Conservation (phyloP, 2,797 vertebrate genomes). For the Microchirus variegatus region DNA sequence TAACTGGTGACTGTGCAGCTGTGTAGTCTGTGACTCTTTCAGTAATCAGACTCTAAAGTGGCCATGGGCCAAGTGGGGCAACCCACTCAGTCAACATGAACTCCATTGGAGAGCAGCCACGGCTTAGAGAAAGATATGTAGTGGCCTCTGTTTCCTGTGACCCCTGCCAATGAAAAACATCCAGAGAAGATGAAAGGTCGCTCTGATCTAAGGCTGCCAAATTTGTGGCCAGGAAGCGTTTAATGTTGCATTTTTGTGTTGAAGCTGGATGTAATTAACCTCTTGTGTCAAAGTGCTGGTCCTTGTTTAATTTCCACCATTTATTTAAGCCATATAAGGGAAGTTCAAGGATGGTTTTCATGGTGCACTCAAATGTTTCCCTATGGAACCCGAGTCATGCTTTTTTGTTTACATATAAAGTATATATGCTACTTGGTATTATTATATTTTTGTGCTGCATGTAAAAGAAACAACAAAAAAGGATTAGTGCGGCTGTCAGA, state of each 20-base stretch:
- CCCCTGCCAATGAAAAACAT: slow-evolving; percentile 53
- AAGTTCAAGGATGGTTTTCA: slow-evolving; percentile 28
- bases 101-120: slow-evolving; percentile 48
- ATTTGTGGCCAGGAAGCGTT: slow-evolving; percentile 50
- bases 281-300: slow-evolving; percentile 46
- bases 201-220: slow-evolving; percentile 43
- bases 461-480: slow-evolving; percentile 5
- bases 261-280: slow-evolving; percentile 67
- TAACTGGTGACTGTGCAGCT: not conserved
- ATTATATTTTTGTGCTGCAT: not conserved
- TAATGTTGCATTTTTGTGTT: slow-evolving; percentile 64
- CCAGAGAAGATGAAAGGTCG: slow-evolving; percentile 62
- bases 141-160: too few species aligned
- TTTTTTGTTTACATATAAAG: not conserved
- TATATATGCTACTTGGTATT: too few species aligned
- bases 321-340: slow-evolving; percentile 24
- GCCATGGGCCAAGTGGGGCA: slow-evolving; percentile 31
- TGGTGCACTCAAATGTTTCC: slow-evolving; percentile 13
- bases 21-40: slow-evolving; percentile 29
- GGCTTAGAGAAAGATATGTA: slow-evolving; percentile 19
- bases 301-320: slow-evolving; percentile 61
- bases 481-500: too few species aligned
- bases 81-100: slow-evolving; percentile 25
- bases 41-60: slow-evolving; percentile 38
- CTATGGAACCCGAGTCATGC: not conserved